Evolutionary conservation across 2,797 vertebrate species (phyloP), one percentile per base, ranked within the genome.

Genomic region (Hippopotamyrus pictus): DNA sequence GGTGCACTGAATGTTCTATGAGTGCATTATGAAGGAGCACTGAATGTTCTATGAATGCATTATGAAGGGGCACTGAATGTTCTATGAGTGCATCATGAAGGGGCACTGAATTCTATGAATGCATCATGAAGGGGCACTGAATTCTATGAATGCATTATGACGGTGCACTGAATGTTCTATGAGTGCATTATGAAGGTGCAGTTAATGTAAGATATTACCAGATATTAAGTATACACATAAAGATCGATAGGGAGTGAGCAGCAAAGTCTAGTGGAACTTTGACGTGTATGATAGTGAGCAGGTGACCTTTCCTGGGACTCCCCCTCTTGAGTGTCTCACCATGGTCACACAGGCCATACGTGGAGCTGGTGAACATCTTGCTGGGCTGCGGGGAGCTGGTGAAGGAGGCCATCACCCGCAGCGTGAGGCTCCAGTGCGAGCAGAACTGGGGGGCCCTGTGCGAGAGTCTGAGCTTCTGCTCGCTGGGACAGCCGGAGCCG

Each of bases 361-460:
- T 99, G 90, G 98, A 99, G 94, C 94, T 99, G 22, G 97, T 98
- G 92, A 98, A 98, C 93, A 97, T 97, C 93, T 93, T 99, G 94
- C 92, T 99, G 92, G 96, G 95, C 87, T 99, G 98, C 0, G 97
- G 97, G 1, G 97, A 98, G 7, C 95, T 97, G 88, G 97, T 98
- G 90, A 96, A 95, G 88, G 95, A 94, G 46, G 98, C 97, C 90
- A 95, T 99, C 48, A 94, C 95, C 0, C 95, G 86, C 65, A 97
- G 97, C 0, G 94, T 99, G 88, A 97, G 96, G 51, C 92, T 93
- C 2, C 98, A 99, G 93, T 99, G 98, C 0, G 95, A 97, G 89
- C 97, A 98, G 90, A 97, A 96, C 94, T 99, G 98, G 98, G 98
- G 98, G 7, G 93, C 95, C 2, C 95, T 99, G 88, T 99, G 98